A percentile compares a stretch with the other conserved stretches of the same genome.
Evolutionary conservation across 2,888 invertebrate species (phyloP).

Genomic region (Agriopis aurantiaria): DNA sequence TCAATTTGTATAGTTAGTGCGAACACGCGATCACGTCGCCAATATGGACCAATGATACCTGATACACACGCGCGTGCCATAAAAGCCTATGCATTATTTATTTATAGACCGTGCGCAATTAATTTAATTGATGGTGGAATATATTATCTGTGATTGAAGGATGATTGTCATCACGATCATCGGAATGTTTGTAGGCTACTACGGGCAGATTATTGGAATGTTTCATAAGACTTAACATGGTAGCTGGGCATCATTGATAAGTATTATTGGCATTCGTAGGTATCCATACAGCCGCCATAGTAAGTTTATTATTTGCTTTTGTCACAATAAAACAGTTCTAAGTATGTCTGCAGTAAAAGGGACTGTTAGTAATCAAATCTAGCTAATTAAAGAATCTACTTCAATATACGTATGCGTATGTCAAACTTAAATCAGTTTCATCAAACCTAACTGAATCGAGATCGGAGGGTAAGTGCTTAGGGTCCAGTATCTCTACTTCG

Average conservation of each 20-base stretch:
- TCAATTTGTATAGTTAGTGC: slow-evolving; percentile 10
- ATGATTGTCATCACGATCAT: not conserved
- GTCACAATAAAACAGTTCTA: too few relatives aligned
- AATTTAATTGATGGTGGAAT: not conserved
- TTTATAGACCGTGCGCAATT: not conserved
- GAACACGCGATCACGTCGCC: slow-evolving; percentile 13
- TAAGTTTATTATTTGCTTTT: too few relatives aligned
- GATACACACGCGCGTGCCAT: slow-evolving; percentile 4
- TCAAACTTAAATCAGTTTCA: not conserved
- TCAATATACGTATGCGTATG: not conserved
- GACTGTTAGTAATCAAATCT: not conserved
- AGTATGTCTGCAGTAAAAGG: not conserved
- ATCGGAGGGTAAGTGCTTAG: slow-evolving; percentile 39
- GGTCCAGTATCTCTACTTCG: slow-evolving; percentile 49
- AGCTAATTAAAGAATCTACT: slow-evolving; percentile 3
- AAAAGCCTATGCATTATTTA: not conserved
- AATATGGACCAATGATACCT: not conserved
- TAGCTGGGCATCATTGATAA: not conserved
- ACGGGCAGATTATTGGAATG: too few relatives aligned
- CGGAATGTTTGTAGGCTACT: too few relatives aligned
- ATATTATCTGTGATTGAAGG: not conserved
- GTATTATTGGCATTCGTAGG: not conserved
- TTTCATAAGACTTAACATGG: not conserved
- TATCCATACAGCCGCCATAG: not conserved
- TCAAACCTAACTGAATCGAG: slow-evolving; percentile 31